Evolutionary conservation across 2,888 invertebrate genomes (phyloP).

Genomic region (Thysanoteuthis rhombus): DNA sequence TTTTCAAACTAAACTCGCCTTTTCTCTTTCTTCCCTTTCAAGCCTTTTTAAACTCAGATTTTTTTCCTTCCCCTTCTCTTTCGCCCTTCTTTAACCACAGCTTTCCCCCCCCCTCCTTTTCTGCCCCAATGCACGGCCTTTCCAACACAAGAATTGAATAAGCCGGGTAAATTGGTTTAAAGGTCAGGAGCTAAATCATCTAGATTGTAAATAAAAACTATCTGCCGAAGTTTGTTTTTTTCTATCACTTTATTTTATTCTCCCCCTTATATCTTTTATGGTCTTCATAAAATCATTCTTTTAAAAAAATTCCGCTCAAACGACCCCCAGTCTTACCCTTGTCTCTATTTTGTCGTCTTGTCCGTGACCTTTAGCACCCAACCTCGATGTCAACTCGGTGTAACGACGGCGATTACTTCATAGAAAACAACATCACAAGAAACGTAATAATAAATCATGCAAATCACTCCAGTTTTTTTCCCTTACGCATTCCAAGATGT

Average conservation of each 20-base stretch:
- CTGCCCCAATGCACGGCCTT: neutral
- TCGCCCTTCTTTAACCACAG: neutral
- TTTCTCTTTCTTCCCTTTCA: neutral
- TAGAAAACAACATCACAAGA: neutral
- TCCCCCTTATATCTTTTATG: neutral
- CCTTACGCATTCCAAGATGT: neutral
- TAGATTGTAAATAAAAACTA: neutral
- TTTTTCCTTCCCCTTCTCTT: neutral
- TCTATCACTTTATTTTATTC: neutral
- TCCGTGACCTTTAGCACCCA: neutral
- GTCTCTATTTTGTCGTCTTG: neutral
- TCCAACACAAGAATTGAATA: neutral
- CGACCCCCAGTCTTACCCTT: neutral
- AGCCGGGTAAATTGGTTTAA: neutral
- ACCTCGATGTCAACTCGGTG: neutral
- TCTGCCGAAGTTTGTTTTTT: neutral
- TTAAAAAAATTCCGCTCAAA: neutral
- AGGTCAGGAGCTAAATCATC: neutral
- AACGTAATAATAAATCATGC: neutral
- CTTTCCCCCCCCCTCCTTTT: neutral
- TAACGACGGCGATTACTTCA: neutral
- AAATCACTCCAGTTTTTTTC: neutral
- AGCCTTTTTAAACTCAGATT: too few species aligned
- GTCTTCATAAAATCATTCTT: neutral
- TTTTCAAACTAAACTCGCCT: too few species aligned